Percentiles rank a stretch among this genome's conserved stretches.
Evolutionary conservation across 1,140 invertebrate species (phyloP).

Genomic region (Wasmannia auropunctata): DNA sequence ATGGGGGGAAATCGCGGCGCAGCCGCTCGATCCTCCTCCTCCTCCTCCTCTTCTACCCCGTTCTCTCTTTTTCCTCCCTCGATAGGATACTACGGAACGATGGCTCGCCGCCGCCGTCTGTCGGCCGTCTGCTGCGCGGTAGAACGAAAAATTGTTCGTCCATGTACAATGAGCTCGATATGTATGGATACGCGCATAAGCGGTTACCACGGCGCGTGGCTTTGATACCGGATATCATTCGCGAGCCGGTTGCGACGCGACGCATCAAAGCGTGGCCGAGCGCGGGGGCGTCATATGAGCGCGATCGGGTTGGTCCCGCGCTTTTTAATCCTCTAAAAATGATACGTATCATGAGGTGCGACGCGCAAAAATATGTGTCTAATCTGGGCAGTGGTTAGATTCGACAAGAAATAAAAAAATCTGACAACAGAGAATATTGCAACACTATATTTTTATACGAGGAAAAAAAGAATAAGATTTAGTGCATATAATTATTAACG

Average conservation of each 20-base stretch:
- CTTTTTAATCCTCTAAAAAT: slow-evolving; percentile 32
- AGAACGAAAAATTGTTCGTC: slow-evolving; percentile 55
- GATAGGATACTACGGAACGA: neutral
- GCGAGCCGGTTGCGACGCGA: neutral
- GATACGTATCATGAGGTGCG: neutral
- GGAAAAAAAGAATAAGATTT: neutral
- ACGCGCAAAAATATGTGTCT: neutral
- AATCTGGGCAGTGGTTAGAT: neutral
- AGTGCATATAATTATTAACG: neutral
- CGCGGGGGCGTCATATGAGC: neutral
- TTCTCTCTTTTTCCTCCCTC: slow-evolving; percentile 23
- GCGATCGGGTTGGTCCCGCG: slow-evolving; percentile 2
- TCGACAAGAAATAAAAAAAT: neutral
- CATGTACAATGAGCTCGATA: slow-evolving; percentile 56
- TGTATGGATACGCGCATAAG: slow-evolving; percentile 11
- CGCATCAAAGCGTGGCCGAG: slow-evolving; percentile 28
- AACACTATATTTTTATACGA: neutral
- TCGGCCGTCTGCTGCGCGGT: slow-evolving; percentile 39
- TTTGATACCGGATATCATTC: slow-evolving; percentile 53
- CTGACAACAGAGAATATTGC: neutral
- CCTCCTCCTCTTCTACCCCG: neutral
- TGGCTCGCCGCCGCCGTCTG: slow-evolving; percentile 26
- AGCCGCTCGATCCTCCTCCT: neutral
- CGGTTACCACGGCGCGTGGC: neutral
- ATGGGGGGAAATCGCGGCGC: slow-evolving; percentile 18